Evolutionary conservation across 2,888 invertebrate genomes (phyloP), one percentile per base, ranked within the genome.

Genomic region (Parnassius glacialis): DNA sequence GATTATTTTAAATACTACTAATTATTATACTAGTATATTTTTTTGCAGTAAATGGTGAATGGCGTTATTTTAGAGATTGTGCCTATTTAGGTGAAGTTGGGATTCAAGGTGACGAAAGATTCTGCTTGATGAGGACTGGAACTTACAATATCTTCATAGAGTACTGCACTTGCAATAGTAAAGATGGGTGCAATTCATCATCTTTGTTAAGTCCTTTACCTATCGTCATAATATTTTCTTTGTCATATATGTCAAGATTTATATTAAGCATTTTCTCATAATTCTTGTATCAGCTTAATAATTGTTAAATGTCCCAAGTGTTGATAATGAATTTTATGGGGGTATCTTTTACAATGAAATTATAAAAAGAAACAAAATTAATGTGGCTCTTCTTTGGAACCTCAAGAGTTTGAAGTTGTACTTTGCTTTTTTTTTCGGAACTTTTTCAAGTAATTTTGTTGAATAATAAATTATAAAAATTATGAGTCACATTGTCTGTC

Each of bases 131-230:
- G 95, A 93, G 97, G 74, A 96, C 97, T 0, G 97, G 97, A 20
- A 97, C 97, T 1, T 97, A 97, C 84, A 97, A 98, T 80, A 97
- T 98, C 70, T 98, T 97, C 80, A 95, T 97, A 91, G 98, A 98
- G 84, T 97, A 96, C 75, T 98, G 98, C 80, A 97, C 97, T 0
- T 98, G 98, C 74, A 96, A 96, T 74, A 96, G 96, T 75, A 97
- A 97, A 84, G 97, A 98, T 81, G 97, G 97, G 0, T 98, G 98
- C 79, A 98, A 98, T 81, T 84, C 93, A 2, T 95, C 94, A 0
- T 80, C 88, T 1, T 67, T 83, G 10, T 78, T 87, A 13, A 74
- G 73, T 42, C 85, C 90, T 0, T 79, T 82, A 53, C 82, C 84
- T 2, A 48, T 83, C 16, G 59, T 81, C 12, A 62, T 80, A 34